Base-by-base conservation (phyloP, 2,888 invertebrate species). In the Calephelis perditalis region DNA sequence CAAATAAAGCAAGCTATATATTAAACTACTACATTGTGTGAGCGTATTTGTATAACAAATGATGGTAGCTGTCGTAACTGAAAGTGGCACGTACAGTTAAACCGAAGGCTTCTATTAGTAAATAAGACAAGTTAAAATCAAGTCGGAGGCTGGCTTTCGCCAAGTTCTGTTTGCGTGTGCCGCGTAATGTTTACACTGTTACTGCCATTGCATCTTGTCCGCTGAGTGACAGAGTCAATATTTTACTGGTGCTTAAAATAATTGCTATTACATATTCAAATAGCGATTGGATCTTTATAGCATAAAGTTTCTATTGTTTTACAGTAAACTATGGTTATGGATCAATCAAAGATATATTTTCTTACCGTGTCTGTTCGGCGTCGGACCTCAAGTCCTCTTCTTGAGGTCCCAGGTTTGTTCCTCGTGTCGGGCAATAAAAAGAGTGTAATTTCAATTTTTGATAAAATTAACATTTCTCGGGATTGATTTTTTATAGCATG, bases 101-200 rank as follows among this genome's bases (percentile, higher is more conserved):
- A 79, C 75, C 74, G 68, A 71, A 73, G 73, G 70, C 74, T 76
- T 77, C 72, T 68, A 72, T 75, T 70, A 64, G 78, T 76, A 80
- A 82, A 84, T 83, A 82, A 77, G 75, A 73, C 72, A 74, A 79
- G 78, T 79, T 78, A 70, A 70, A 74, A 71, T 67, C 70, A 68
- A 71, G 71, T 73, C 72, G 67, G 65, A 70, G 73, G 74, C 74
- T 74, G 75, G 73, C 75, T 82, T 78, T 79, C 71, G 73, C 77
- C 71, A 75, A 78, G 77, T 69, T 70, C 64, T 82, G 77, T 84
- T 79, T 81, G 79, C 78, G 73, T 73, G 73, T 72, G 74, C 71
- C 71, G 68, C 72, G 70, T 70, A 68, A 63, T 75, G 78, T 79
- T 65, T 66, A 67, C 67, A 60, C 46, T 65, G 62, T 55, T 52